Evolutionary conservation across 2,797 vertebrate genomes (phyloP).

Genomic region (Leptatherina wallacei): DNA sequence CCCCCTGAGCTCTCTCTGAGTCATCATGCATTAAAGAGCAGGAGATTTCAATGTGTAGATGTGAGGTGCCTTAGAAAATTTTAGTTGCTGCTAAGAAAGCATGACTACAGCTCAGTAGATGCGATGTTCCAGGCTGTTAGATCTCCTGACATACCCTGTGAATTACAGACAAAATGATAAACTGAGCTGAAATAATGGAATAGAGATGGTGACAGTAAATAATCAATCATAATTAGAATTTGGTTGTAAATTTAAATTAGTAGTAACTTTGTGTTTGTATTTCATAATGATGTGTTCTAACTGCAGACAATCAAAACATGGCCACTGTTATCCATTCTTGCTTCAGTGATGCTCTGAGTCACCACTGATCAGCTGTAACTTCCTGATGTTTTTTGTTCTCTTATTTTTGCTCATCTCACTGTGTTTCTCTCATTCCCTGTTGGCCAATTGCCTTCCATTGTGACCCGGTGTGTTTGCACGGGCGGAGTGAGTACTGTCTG

Average conservation of each 20-base stretch:
- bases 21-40: slow-evolving; percentile 50
- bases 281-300: neutral
- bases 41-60: slow-evolving; percentile 48
- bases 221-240: too few relatives aligned
- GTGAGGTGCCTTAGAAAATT: slow-evolving; percentile 39
- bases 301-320: neutral
- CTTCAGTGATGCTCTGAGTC: slow-evolving; percentile 39
- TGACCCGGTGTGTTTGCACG: slow-evolving; percentile 84
- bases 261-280: neutral
- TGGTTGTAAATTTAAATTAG: too few relatives aligned
- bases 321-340: slow-evolving; percentile 32
- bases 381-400: slow-evolving; percentile 71
- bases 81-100: slow-evolving; percentile 46
- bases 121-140: slow-evolving; percentile 16
- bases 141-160: slow-evolving; percentile 19
- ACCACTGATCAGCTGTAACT: slow-evolving; percentile 65
- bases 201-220: neutral
- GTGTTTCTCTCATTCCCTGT: slow-evolving; percentile 84
- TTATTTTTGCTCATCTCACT: slow-evolving; percentile 81
- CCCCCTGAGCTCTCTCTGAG: slow-evolving; percentile 38
- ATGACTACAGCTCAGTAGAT: slow-evolving; percentile 34
- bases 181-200: slow-evolving; percentile 1
- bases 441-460: slow-evolving; percentile 81
- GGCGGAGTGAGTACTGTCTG: slow-evolving; percentile 85
- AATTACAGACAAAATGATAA: slow-evolving; percentile 5